Conservation (phyloP, 2,113 vertebrate species). For the Mobula hypostoma region DNA sequence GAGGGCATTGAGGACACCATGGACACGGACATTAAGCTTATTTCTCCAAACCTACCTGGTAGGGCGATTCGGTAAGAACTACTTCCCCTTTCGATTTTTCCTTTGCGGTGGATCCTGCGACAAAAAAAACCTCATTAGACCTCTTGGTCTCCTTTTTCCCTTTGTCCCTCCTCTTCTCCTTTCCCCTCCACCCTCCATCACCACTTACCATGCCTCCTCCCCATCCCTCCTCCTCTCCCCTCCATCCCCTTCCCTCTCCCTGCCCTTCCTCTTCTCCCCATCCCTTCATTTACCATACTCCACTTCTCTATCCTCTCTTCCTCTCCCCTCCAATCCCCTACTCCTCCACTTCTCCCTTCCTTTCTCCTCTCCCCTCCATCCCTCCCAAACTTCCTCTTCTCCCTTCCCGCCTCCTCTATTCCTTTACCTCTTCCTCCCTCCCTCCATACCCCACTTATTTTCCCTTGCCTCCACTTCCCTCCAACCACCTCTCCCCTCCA, state of each 20-base stretch:
- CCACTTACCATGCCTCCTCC: conserved; percentile 15
- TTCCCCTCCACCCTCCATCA: conserved; percentile 43
- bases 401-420: neutral
- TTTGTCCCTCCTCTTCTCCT: neutral
- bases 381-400: neutral
- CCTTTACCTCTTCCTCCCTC: too few species aligned
- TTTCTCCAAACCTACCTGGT: too few species aligned
- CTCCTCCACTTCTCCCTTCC: neutral
- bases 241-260: neutral
- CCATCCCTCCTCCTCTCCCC: too few species aligned
- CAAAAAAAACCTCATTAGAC: neutral
- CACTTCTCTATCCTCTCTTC: neutral
- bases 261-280: neutral
- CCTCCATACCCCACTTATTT: neutral
- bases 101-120: neutral
- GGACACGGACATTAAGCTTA: too few species aligned
- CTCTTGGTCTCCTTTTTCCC: neutral
- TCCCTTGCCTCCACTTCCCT: conserved; percentile 35
- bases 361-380: accelerated
- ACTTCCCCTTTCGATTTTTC: conserved; percentile 23
- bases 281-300: conserved; percentile 43
- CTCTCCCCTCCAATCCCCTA: too few species aligned
- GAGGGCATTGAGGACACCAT: too few species aligned
- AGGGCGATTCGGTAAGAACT: too few species aligned
- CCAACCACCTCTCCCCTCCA: conserved; percentile 46